A percentile compares a stretch with the other conserved stretches of the same genome.
Conservation (phyloP, 2,888 invertebrate genomes). For the Calliphora vomitoria region DNA sequence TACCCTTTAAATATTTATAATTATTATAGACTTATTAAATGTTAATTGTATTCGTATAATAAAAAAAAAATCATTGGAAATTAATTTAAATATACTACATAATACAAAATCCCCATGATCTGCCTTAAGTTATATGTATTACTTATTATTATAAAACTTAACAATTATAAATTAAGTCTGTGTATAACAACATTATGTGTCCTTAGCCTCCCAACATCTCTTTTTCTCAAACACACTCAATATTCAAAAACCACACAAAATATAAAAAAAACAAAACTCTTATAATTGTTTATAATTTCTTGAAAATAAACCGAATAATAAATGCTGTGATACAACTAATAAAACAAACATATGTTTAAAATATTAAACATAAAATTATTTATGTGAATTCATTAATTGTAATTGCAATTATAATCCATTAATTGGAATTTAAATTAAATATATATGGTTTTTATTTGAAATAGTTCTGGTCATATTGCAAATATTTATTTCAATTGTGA, state of each 20-base stretch:
- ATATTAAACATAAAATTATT: slow-evolving; percentile 29
- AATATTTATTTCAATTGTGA: slow-evolving; percentile 39
- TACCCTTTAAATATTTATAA: slow-evolving; percentile 25
- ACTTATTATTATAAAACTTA: slow-evolving; percentile 31
- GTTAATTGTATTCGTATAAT: slow-evolving; percentile 50
- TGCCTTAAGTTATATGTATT: slow-evolving; percentile 54
- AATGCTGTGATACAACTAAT: slow-evolving; percentile 74
- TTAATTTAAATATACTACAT: slow-evolving; percentile 21
- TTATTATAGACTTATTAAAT: slow-evolving; percentile 44
- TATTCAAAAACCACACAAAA: slow-evolving; percentile 5
- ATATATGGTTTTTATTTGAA: slow-evolving; percentile 22
- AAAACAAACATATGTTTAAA: slow-evolving; percentile 46
- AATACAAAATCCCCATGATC: slow-evolving; percentile 16
- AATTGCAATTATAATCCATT: not conserved
- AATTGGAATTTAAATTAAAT: not conserved
- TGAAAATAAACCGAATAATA: slow-evolving; percentile 65
- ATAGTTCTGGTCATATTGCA: slow-evolving; percentile 40
- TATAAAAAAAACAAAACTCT: slow-evolving; percentile 5
- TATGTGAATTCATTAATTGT: slow-evolving; percentile 20
- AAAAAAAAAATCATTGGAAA: slow-evolving; percentile 12
- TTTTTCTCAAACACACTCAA: slow-evolving; percentile 32
- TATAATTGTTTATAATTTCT: slow-evolving; percentile 44
- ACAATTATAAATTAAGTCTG: slow-evolving; percentile 20
- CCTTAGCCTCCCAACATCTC: slow-evolving; percentile 10
- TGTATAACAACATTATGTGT: slow-evolving; percentile 22